Conservation (phyloP, 2,888 invertebrate species). For the Melangyna quadrimaculata region DNA sequence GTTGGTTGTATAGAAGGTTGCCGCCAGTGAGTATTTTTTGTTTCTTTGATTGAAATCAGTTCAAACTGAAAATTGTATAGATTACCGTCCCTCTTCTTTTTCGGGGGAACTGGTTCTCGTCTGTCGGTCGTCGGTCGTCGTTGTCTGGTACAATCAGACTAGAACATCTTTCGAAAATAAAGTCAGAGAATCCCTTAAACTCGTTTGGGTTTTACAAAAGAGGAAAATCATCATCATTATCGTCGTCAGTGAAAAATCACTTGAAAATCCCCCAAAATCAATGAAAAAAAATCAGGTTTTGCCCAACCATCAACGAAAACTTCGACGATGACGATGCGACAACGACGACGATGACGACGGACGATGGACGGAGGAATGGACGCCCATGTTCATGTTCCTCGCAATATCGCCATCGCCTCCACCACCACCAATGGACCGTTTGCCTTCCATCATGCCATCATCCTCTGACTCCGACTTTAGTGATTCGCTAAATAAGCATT, state of each 20-base stretch:
- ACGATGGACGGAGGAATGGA: background rate
- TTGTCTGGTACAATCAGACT: conserved; percentile 9
- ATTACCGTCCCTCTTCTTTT: conserved; percentile 23
- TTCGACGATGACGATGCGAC: background rate
- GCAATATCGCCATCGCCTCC: background rate
- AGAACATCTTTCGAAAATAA: conserved; percentile 31
- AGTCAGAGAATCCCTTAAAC: conserved; percentile 13
- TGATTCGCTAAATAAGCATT: conserved; percentile 71
- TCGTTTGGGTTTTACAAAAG: conserved; percentile 29
- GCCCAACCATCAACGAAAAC: background rate
- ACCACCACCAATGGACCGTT: background rate
- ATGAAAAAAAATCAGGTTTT: conserved; percentile 46
- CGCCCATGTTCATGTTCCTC: background rate
- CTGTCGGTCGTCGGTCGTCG: background rate
- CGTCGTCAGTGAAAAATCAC: conserved; percentile 70
- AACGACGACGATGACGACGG: background rate
- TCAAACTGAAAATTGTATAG: conserved; percentile 52
- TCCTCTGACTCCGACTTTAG: conserved; percentile 6
- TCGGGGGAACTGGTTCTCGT: background rate
- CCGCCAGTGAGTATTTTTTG: conserved; percentile 13
- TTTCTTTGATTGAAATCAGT: conserved; percentile 63
- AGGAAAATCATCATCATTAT: conserved; percentile 68
- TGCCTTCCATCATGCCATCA: background rate
- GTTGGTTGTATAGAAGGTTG: background rate
- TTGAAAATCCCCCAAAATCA: conserved; percentile 67